Evolutionary conservation across 2,797 vertebrate genomes (phyloP).

Genomic region (Sebastes nivosus): DNA sequence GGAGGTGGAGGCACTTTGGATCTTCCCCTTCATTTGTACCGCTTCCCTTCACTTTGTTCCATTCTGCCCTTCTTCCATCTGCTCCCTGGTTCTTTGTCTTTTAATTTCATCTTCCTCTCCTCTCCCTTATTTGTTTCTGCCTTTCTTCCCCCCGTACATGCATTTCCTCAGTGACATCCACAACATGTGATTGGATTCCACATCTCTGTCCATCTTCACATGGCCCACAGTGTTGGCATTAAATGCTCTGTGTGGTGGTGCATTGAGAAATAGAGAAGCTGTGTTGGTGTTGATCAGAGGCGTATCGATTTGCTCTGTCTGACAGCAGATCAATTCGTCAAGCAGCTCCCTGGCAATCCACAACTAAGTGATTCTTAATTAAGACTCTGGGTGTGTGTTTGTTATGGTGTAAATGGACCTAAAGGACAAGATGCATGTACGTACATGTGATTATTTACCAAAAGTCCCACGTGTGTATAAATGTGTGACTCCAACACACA

Average conservation of each 20-base stretch:
- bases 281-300: neutral
- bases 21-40: neutral
- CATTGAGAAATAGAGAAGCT: neutral
- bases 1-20: neutral
- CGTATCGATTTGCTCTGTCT: neutral
- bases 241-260: neutral
- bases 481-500: no score
- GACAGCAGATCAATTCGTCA: neutral
- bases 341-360: neutral
- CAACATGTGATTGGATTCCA: neutral
- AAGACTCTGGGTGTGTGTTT: neutral
- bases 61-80: no score
- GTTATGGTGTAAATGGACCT: no score
- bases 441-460: no score
- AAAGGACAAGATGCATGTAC: no score
- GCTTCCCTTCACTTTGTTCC: neutral
- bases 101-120: neutral
- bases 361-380: neutral
- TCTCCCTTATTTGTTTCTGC: neutral
- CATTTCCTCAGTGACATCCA: neutral
- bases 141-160: neutral
- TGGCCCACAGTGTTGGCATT: neutral
- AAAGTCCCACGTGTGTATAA: no score
- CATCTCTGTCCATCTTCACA: neutral
- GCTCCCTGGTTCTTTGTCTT: neutral